A percentile compares a stretch with the other conserved stretches of the same genome.
These are phyloP conservation scores for Microplitis deprimator DNA, from an alignment of 2,888 invertebrate species.

Conservation along the genomic window DNA sequence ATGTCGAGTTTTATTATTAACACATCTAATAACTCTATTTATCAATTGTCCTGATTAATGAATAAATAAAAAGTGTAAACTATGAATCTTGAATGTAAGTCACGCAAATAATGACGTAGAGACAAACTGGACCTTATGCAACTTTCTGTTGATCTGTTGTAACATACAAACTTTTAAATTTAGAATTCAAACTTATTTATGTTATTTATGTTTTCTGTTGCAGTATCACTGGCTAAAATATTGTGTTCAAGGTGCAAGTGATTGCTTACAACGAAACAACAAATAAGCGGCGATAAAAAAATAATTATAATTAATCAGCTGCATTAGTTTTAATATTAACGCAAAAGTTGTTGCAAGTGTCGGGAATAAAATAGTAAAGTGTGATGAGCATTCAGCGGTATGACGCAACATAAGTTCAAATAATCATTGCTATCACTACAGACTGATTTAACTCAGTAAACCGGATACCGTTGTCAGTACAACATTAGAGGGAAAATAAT, in stretches of 20 bases:
- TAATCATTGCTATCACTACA: constrained; percentile 8
- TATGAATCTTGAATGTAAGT: neutral
- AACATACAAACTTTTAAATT: neutral
- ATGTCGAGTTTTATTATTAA: too few species aligned
- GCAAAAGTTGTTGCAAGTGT: neutral
- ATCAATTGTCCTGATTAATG: too few species aligned
- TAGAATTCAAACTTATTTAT: neutral
- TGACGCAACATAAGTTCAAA: constrained; percentile 25
- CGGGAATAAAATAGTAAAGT: neutral
- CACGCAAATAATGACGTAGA: neutral
- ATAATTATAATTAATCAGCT: neutral
- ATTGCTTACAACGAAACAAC: neutral
- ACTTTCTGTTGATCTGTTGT: neutral
- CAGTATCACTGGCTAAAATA: neutral
- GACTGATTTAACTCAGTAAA: constrained; percentile 16
- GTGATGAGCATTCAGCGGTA: neutral
- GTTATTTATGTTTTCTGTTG: neutral
- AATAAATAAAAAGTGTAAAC: too few species aligned
- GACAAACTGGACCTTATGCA: neutral
- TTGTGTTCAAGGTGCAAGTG: neutral
- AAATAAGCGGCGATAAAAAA: neutral
- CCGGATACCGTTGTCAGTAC: neutral
- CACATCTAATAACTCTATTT: too few species aligned
- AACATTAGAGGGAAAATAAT: neutral
- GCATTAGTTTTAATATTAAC: neutral